Conservation (phyloP, 2,113 vertebrate species). For the Pantherophis guttatus region DNA sequence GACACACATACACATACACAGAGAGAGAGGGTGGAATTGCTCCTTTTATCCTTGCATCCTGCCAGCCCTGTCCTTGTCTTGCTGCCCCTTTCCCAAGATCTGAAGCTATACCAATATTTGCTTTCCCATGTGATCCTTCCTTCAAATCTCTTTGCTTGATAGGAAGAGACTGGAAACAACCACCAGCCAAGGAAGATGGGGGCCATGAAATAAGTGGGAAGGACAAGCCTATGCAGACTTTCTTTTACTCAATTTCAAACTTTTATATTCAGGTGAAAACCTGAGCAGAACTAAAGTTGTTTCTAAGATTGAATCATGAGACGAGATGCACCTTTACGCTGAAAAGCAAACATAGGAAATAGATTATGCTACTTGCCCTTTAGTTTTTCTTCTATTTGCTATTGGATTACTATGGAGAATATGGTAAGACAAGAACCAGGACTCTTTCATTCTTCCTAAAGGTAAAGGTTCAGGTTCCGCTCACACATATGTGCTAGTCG, state of each 20-base stretch:
- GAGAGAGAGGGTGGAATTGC: not conserved
- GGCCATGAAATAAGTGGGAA: not conserved
- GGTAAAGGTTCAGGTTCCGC: too few species aligned
- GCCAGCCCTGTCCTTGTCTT: not conserved
- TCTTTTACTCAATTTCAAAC: not conserved
- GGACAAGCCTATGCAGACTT: not conserved
- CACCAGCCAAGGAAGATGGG: not conserved
- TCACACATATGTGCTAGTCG: too few species aligned
- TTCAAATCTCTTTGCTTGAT: not conserved
- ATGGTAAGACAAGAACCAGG: not conserved
- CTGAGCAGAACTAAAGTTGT: not conserved
- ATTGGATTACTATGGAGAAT: not conserved
- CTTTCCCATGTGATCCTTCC: not conserved
- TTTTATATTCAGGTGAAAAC: not conserved
- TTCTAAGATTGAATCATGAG: not conserved
- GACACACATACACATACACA: accelerated
- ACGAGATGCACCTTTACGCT: not conserved
- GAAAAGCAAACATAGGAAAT: not conserved
- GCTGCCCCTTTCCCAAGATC: not conserved
- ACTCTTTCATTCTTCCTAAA: not conserved
- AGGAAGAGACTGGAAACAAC: not conserved
- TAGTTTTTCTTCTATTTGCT: not conserved
- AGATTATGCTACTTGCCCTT: not conserved
- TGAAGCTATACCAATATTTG: not conserved
- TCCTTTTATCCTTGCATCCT: not conserved